Evolutionary conservation across 2,797 vertebrate genomes (phyloP), one percentile per base, ranked within the genome.

Genomic region (Heteromormyrus szaboi): DNA sequence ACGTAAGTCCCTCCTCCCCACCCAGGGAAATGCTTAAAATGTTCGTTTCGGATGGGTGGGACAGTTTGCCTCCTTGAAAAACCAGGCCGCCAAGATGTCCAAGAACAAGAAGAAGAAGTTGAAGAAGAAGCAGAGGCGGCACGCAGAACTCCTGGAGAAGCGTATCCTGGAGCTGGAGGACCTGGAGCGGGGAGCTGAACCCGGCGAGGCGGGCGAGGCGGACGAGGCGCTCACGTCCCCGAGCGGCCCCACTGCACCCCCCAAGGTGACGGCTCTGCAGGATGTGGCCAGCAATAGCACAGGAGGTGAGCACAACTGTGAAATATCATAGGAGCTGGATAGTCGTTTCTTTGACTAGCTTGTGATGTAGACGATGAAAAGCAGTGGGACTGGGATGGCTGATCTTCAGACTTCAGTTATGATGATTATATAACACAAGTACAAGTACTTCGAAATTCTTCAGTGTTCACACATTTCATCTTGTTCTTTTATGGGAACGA

Each of bases 61-160:
- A 46, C 41, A 81, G 19, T 29, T 53, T 46, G 9, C n/a, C 22
- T 72, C 87, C 87, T 51, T 8, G 0, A 17, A 62, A 62, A 50
- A 85, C 22, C 48, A 99, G 98, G 92, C 93, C 91, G 96, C 95
- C 91, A 99, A 98, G 96, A 98, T 99, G 97, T 98, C 99, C 86
- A 99, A 98, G 95, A 99, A 99, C 94, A 99, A 99, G 94, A 99
- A 99, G 93, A 99, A 98, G 94, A 99, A 98, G 93, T 96, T 99
- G 95, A 99, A 99, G 95, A 99, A 99, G 95, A 99, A 99, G 93
- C 98, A 99, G 94, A 98, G 97, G 92, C 97, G 98, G 50, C 98
- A 99, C 93, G 98, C 98, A 0, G 98, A 99, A 93, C 92, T 98
- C 90, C 94, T 99, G 88, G 98, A 99, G 95, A 98, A 98, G 90